Evolutionary conservation across 2,888 invertebrate species (phyloP).

Genomic region (Phengaris arion): DNA sequence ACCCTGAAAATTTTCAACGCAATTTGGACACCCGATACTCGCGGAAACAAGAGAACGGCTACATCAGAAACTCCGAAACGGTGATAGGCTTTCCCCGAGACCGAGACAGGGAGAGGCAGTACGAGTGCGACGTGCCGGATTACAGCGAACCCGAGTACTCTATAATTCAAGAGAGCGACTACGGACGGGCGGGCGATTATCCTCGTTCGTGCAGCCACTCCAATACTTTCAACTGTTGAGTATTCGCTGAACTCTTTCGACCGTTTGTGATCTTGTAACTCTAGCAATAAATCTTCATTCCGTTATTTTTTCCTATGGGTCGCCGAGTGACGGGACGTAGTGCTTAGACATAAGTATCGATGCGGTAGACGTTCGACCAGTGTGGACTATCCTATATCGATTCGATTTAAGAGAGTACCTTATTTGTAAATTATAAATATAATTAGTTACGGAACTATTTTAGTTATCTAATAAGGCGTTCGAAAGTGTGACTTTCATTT

Average conservation of each 20-base stretch:
- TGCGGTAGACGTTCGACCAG: constrained; percentile 60
- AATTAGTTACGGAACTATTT: constrained; percentile 78
- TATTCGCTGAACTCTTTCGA: constrained; percentile 55
- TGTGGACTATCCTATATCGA: constrained; percentile 66
- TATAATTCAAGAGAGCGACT: constrained; percentile 68
- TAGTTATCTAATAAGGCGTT: constrained; percentile 57
- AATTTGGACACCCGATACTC: constrained; percentile 74
- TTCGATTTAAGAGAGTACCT: constrained; percentile 72
- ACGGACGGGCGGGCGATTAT: constrained; percentile 60
- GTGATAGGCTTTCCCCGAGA: constrained; percentile 66
- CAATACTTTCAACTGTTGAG: constrained; percentile 79
- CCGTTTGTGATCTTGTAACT: constrained; percentile 78
- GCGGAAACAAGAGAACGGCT: constrained; percentile 76
- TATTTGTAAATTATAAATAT: constrained; percentile 77
- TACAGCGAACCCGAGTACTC: constrained; percentile 77
- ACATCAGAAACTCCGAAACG: constrained; percentile 70
- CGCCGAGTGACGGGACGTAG: constrained; percentile 65
- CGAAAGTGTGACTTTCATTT: constrained; percentile 76
- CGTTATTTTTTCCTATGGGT: constrained; percentile 71
- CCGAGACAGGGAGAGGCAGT: constrained; percentile 48
- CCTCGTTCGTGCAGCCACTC: constrained; percentile 70
- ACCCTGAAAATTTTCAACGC: constrained; percentile 74
- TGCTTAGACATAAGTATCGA: constrained; percentile 69
- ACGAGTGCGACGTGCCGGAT: constrained; percentile 56
- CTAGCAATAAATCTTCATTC: constrained; percentile 80